Evolutionary conservation across 2,797 vertebrate species (phyloP).

Genomic region (Coilia nasus): DNA sequence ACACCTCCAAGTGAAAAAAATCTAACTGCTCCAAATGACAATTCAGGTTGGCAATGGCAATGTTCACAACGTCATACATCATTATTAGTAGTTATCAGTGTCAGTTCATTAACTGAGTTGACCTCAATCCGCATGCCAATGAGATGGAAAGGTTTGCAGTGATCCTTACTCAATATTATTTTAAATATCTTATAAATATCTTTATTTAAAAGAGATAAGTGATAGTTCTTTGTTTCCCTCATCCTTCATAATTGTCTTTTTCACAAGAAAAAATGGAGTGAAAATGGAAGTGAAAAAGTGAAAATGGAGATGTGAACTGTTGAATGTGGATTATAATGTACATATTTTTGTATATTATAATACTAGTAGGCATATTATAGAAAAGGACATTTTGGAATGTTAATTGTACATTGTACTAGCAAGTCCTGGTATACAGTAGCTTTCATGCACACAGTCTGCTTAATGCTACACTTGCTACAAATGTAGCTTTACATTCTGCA

Average conservation of each 20-base stretch:
- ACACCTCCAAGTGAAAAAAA: neutral
- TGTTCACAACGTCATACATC: neutral
- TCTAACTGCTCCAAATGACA: no score
- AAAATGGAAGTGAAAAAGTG: no score
- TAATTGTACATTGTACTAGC: conserved; percentile 2
- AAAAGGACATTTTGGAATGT: conserved; percentile 21
- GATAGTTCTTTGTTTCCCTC: neutral
- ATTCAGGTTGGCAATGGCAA: neutral
- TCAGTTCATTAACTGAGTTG: neutral
- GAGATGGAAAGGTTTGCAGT: neutral
- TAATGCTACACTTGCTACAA: neutral
- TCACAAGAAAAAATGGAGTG: neutral
- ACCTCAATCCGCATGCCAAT: neutral
- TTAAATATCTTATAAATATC: neutral
- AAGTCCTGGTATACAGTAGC: neutral
- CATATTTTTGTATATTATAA: neutral
- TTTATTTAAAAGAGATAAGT: neutral
- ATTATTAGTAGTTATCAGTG: neutral
- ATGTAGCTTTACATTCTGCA: conserved; percentile 19
- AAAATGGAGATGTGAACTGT: neutral
- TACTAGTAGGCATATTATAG: neutral
- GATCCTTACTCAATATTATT: neutral
- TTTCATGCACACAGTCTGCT: neutral
- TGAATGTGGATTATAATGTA: neutral
- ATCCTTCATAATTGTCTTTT: neutral